These are phyloP conservation scores for Mythimna loreyi DNA, from an alignment of 2,888 invertebrate species.

Conservation along the genomic window DNA sequence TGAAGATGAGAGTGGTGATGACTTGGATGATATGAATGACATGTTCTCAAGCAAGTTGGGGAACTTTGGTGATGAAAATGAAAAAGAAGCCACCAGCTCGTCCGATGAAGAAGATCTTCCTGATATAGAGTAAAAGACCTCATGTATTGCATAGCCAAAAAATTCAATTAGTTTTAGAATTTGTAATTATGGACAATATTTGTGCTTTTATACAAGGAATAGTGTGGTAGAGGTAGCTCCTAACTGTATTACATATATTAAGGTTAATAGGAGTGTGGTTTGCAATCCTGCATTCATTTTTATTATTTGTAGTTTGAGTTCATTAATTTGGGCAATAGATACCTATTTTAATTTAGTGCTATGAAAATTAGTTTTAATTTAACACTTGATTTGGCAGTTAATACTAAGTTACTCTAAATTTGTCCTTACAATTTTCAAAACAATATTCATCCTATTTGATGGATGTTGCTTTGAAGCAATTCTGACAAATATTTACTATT, in stretches of 20 bases:
- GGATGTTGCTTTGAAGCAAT: background rate
- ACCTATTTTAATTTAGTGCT: slow-evolving; percentile 5
- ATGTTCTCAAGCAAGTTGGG: slow-evolving; percentile 82
- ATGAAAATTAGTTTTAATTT: slow-evolving; percentile 9
- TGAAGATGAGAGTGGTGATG: slow-evolving; percentile 97
- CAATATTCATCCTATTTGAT: background rate
- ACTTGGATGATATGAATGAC: slow-evolving; percentile 84
- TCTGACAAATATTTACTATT: background rate
- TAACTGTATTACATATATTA: slow-evolving; percentile 48
- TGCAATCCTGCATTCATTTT: slow-evolving; percentile 14
- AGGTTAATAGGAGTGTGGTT: slow-evolving; percentile 44
- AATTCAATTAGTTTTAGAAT: slow-evolving; percentile 64
- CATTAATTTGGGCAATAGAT: slow-evolving; percentile 11
- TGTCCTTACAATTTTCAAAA: background rate
- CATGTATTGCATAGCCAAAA: slow-evolving; percentile 68
- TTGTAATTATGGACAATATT: slow-evolving; percentile 70
- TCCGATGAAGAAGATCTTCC: slow-evolving; percentile 94
- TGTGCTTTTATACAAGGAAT: slow-evolving; percentile 74
- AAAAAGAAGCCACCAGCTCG: slow-evolving; percentile 92
- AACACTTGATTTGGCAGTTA: background rate
- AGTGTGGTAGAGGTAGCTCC: slow-evolving; percentile 61
- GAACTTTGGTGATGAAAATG: slow-evolving; percentile 80
- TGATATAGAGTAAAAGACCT: slow-evolving; percentile 90
- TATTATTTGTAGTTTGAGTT: slow-evolving; percentile 18
- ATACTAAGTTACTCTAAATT: slow-evolving; percentile 6